phyloP scores from a whole-genome alignment of 2,113 vertebrate species.

The Perca schrenkii region DNA sequence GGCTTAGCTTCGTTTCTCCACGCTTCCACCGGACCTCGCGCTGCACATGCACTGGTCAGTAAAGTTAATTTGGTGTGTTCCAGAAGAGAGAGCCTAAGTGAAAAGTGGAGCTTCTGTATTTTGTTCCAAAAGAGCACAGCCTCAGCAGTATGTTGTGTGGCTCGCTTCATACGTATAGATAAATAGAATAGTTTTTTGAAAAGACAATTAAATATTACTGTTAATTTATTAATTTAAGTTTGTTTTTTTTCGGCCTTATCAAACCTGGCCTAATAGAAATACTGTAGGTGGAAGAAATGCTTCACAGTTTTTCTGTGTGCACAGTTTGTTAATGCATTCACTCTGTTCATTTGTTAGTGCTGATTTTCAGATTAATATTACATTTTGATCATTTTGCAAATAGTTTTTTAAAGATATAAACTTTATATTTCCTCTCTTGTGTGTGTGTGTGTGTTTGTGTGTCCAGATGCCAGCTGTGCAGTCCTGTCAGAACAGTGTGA shows the following conservation, averaged over 20 bases:
- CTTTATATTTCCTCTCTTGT: not conserved
- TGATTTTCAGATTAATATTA: not conserved
- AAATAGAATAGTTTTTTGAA: too few relatives aligned
- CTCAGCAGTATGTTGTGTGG: too few relatives aligned
- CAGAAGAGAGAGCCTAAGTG: too few relatives aligned
- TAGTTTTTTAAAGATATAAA: not conserved
- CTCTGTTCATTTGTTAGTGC: not conserved
- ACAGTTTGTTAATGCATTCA: not conserved
- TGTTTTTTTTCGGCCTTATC: too few relatives aligned
- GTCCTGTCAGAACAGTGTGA: slow-evolving; percentile 89
- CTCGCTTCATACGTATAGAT: too few relatives aligned
- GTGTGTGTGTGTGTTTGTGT: slow-evolving; percentile 11
- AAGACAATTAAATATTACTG: too few relatives aligned
- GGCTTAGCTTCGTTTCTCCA: slow-evolving; percentile 95
- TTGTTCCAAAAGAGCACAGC: not conserved
- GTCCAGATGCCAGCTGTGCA: slow-evolving; percentile 90
- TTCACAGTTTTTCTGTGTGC: too few relatives aligned
- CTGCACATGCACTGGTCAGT: slow-evolving; percentile 91
- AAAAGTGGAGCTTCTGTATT: not conserved
- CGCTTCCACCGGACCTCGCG: slow-evolving; percentile 93
- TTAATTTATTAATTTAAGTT: too few relatives aligned
- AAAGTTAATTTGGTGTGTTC: not conserved
- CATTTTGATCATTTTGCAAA: not conserved
- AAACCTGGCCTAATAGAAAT: too few relatives aligned
- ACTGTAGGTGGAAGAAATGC: too few relatives aligned